phyloP scores from a whole-genome alignment of 2,113 vertebrate species.

The Gymnobelideus leadbeateri region DNA sequence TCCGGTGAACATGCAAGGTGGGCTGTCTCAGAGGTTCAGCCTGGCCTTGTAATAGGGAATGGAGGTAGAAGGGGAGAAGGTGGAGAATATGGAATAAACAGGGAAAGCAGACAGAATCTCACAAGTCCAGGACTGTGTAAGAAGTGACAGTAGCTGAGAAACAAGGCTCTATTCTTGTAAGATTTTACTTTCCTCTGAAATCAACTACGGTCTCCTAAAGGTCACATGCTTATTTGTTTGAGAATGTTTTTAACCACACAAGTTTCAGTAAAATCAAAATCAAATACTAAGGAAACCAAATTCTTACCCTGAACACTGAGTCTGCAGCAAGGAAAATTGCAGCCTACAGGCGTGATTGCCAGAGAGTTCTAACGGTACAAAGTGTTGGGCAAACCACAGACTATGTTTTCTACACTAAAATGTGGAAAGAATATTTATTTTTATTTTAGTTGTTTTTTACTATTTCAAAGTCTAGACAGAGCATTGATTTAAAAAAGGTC shows the following conservation, averaged over 20 bases:
- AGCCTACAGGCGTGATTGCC: constrained; percentile 7
- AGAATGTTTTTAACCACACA: constrained; percentile 80
- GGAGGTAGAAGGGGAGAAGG: neutral
- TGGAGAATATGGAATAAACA: neutral
- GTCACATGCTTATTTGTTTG: constrained; percentile 74
- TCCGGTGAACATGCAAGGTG: neutral
- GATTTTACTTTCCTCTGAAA: constrained; percentile 59
- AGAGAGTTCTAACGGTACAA: constrained; percentile 38
- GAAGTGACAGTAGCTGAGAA: constrained; percentile 52
- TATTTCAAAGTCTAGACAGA: constrained; percentile 57
- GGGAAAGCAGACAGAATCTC: neutral
- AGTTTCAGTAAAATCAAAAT: constrained; percentile 81
- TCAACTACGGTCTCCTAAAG: constrained; percentile 67
- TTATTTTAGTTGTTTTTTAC: constrained; percentile 64
- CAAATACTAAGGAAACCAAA: constrained; percentile 73
- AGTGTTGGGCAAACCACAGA: constrained; percentile 72
- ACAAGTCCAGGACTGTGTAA: neutral
- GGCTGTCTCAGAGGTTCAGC: neutral
- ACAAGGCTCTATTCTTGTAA: constrained; percentile 44
- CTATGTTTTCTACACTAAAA: constrained; percentile 63
- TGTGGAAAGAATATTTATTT: constrained; percentile 70
- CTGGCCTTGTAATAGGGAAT: neutral
- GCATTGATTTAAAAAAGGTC: constrained; percentile 43
- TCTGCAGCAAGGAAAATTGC: constrained; percentile 59
- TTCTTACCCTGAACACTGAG: constrained; percentile 47